Base-by-base conservation (phyloP, 2,888 invertebrate species). In the Xanthostigma xanthostigma region DNA sequence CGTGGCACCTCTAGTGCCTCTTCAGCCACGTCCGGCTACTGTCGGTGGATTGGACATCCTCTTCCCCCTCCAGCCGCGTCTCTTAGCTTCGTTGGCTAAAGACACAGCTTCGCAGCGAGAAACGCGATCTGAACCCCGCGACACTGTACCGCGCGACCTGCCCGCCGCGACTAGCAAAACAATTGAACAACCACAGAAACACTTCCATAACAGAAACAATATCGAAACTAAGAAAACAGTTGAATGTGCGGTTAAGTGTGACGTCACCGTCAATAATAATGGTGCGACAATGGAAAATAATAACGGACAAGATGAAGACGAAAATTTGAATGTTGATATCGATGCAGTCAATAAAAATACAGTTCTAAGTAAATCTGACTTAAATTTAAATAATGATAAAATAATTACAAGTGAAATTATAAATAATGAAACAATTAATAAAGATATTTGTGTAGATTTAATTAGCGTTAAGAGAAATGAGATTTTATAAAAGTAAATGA, bases 1-100 rank as follows among this genome's bases (percentile, higher is more conserved):
- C 12, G n/a, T 42, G n/a, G 12, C 38, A 17, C 37, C 36, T 3
- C 38, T 45, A 5, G 38, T 12, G 10, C 45, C 45, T 11, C 13
- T 45, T 13, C 45, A 45, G n/a, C 45, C 45, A 8, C 45, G 45
- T 12, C 45, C 45, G 11, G 45, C 45, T 6, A 45, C 45, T 14
- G 38, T 45, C 11, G 45, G 45, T 3, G 45, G 37, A n/a, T 17
- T 45, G 13, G 45, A 45, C 14, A 37, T 45, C n/a, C 8, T 36
- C 8, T 27, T 27, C 27, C 37, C 38, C 11, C 45, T 36, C 11
- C 45, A 45, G n/a, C 45, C 45, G 8, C 45, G 45, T 37, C 37
- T 45, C 17, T 37, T 45, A 17, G 14, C 38, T 11, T 37, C 37
- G 12, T 36, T 17, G 2, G 37, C 36, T 5, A 17, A 27, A 11